Base-by-base conservation (phyloP, 1,140 invertebrate species). In the Zaprionus inermis region DNA sequence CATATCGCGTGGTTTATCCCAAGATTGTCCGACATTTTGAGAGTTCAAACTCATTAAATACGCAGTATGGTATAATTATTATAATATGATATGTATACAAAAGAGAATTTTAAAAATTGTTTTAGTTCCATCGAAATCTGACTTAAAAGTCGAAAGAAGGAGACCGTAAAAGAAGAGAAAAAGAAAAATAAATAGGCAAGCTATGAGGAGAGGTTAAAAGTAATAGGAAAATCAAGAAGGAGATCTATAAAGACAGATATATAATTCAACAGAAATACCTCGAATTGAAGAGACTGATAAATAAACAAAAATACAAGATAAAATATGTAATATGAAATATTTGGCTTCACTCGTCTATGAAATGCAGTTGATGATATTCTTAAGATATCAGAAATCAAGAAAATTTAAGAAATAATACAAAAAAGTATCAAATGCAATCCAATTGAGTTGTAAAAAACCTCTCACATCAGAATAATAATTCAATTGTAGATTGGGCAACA, bases 61-160 rank as follows among this genome's bases (percentile, higher is more conserved):
- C n/a, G n/a, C n/a, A n/a, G n/a, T n/a, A n/a, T n/a, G n/a, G n/a
- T n/a, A 16, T 7, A 0, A 6, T 16, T 16, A 16, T 9, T n/a
- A 16, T 6, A 32, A 5, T 28, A 28, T 28, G 14, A n/a, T 6
- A 38, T 5, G 14, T 1, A n/a, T 5, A 6, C 1, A 14, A 6
- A 14, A n/a, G 1, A 38, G 6, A 38, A 38, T 4, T 14, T 12
- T 38, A 38, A 14, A 38, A 38, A 38, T 3, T 38, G 2, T 38
- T n/a, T n/a, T 6, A 5, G n/a, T n/a, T 1, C n/a, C 0, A n/a
- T 1, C 0, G 0, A 16, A 44, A 44, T 9, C 2, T 44, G 38
- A 44, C 38, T 44, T 16, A 16, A 10, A 3, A 44, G n/a, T 41
- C 7, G 0, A 41, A 16, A 16, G 6, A 9, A 5, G 30, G 1